Conservation (phyloP, 2,888 invertebrate genomes). For the Eulithis prunata region DNA sequence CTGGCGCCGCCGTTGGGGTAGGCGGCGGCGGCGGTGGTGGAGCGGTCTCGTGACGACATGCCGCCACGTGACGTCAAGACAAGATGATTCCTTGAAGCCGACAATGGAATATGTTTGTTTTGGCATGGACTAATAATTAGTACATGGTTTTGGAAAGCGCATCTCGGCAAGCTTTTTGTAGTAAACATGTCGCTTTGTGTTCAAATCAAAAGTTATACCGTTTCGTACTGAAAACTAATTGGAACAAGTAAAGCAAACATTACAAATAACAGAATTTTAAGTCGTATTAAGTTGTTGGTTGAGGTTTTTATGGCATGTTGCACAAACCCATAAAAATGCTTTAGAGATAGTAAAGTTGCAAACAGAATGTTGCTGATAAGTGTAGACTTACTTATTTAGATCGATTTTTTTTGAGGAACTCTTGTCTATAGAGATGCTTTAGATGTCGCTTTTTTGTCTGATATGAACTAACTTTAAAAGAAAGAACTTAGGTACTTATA, state of each 20-base stretch:
- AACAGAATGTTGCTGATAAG: slow-evolving; percentile 2
- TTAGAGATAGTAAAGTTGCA: slow-evolving; percentile 4
- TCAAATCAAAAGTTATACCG: neutral
- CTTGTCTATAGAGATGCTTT: no score
- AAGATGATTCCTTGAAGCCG: neutral
- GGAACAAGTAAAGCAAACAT: neutral
- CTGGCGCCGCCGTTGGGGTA: slow-evolving; percentile 20
- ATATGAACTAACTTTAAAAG: no score
- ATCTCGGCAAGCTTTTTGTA: neutral
- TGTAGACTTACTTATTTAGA: neutral
- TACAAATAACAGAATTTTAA: neutral
- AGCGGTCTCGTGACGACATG: slow-evolving; percentile 35
- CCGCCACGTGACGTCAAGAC: slow-evolving; percentile 17
- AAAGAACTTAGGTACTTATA: no score
- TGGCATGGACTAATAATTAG: no score
- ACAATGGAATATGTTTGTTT: slow-evolving; percentile 7
- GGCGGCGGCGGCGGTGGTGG: neutral
- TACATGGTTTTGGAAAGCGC: no score
- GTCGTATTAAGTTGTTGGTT: neutral
- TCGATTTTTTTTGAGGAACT: neutral
- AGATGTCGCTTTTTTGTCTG: no score
- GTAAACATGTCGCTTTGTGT: neutral
- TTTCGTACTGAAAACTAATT: neutral
- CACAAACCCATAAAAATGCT: slow-evolving; percentile 4
- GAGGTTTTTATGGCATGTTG: slow-evolving; percentile 11